Conservation (phyloP, 2,888 invertebrate genomes). For the Sminthurides aquaticus region DNA sequence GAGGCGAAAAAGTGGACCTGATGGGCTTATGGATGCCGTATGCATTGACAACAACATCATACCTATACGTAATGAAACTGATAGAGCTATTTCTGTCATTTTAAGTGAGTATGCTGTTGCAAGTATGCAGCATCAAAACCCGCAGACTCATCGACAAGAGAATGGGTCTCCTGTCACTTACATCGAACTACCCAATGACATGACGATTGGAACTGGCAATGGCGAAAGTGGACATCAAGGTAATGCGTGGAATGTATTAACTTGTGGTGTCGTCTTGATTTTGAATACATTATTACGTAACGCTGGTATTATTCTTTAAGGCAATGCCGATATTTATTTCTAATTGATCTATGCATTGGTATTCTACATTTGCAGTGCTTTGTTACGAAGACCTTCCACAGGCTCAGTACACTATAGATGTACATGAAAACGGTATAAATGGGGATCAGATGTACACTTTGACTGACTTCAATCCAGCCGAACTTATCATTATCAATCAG, state of each 20-base stretch:
- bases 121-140: constrained; percentile 16
- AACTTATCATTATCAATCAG: constrained; percentile 16
- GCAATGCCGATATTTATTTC: too few relatives aligned
- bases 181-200: constrained; percentile 19
- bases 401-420: constrained; percentile 13
- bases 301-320: too few relatives aligned
- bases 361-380: constrained; percentile 16
- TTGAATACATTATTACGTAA: neutral
- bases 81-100: constrained; percentile 22
- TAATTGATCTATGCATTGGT: too few relatives aligned
- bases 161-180: constrained; percentile 15
- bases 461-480: constrained; percentile 9
- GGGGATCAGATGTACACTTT: constrained; percentile 14
- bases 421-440: constrained; percentile 6
- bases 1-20: constrained; percentile 20
- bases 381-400: constrained; percentile 21
- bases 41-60: constrained; percentile 17
- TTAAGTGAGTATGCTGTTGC: constrained; percentile 22
- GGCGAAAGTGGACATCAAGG: neutral
- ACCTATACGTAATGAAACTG: constrained; percentile 22
- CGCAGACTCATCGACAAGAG: neutral
- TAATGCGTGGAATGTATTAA: too few relatives aligned
- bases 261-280: too few relatives aligned
- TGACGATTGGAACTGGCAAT: constrained; percentile 5
- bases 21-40: constrained; percentile 16